Percentiles rank a stretch among this genome's conserved stretches.
Conservation (phyloP, 2,113 vertebrate species). For the Sisor rabdophorus region DNA sequence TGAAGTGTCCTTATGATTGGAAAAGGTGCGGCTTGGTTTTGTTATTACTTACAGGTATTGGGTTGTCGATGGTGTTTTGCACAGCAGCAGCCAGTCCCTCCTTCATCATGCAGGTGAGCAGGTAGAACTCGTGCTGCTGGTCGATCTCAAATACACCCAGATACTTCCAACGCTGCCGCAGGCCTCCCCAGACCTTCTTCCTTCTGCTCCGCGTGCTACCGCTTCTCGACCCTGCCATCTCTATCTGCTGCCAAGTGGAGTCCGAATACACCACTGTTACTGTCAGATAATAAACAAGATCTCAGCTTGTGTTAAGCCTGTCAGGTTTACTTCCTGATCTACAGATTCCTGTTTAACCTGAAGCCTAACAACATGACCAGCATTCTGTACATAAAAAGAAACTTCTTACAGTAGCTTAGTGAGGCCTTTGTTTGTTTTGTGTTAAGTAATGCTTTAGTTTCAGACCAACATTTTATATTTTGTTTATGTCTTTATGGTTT, state of each 20-base stretch:
- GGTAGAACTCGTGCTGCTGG: slow-evolving; percentile 75
- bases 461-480: too few relatives aligned
- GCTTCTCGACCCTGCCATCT: slow-evolving; percentile 38
- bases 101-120: slow-evolving; percentile 80
- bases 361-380: neutral
- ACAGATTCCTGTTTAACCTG: neutral
- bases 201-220: slow-evolving; percentile 29
- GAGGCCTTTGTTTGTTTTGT: neutral
- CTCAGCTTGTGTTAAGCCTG: too few relatives aligned
- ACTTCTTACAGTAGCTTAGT: neutral
- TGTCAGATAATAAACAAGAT: neutral
- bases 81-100: slow-evolving; percentile 75
- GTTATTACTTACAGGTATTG: slow-evolving; percentile 66
- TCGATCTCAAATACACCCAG: slow-evolving; percentile 84
- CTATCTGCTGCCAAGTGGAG: slow-evolving; percentile 47
- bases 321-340: slow-evolving; percentile 6
- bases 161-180: slow-evolving; percentile 77
- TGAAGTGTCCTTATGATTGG: neutral
- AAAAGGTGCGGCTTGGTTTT: neutral
- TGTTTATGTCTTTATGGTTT: too few relatives aligned
- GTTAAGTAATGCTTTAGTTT: neutral
- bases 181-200: slow-evolving; percentile 64
- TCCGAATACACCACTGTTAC: neutral
- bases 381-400: neutral
- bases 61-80: slow-evolving; percentile 66